A percentile compares a stretch with the other conserved stretches of the same genome.
These are phyloP conservation scores for Ricordea florida DNA, from an alignment of 92 coral and sea anemone genomes.

Conservation along the genomic window DNA sequence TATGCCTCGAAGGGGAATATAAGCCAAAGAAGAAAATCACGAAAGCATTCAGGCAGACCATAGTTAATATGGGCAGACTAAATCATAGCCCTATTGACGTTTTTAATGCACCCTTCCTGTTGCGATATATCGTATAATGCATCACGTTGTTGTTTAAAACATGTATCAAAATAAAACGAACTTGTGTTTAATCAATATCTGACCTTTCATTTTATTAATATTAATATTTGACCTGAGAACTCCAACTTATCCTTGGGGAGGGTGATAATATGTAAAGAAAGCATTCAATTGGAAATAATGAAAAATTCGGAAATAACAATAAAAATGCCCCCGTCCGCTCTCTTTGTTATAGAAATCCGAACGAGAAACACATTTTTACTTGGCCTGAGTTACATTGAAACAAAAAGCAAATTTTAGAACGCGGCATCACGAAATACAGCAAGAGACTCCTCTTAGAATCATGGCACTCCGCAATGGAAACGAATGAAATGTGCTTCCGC, in stretches of 20 bases:
- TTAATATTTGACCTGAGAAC: neutral
- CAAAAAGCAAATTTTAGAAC: no score
- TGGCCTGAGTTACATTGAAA: neutral
- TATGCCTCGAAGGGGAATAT: neutral
- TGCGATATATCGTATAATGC: neutral
- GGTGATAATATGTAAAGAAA: neutral
- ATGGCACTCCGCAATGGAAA: no score
- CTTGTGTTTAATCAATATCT: neutral
- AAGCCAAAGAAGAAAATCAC: constrained; percentile 1
- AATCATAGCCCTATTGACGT: neutral
- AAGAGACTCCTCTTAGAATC: no score
- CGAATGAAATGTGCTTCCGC: no score
- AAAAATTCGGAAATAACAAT: neutral
- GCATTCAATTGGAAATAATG: neutral
- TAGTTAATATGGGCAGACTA: neutral
- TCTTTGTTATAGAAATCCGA: no score
- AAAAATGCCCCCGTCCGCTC: neutral
- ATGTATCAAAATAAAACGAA: neutral
- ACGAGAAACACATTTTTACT: neutral
- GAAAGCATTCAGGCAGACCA: constrained; percentile 5
- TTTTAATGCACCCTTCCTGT: neutral
- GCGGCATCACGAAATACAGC: no score
- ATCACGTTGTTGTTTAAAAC: neutral
- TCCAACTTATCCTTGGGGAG: neutral
- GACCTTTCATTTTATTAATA: no score